A percentile compares a stretch with the other conserved stretches of the same genome.
phyloP scores from a whole-genome alignment of 2,797 vertebrate species.

The Poeciliopsis paucimaculata region DNA sequence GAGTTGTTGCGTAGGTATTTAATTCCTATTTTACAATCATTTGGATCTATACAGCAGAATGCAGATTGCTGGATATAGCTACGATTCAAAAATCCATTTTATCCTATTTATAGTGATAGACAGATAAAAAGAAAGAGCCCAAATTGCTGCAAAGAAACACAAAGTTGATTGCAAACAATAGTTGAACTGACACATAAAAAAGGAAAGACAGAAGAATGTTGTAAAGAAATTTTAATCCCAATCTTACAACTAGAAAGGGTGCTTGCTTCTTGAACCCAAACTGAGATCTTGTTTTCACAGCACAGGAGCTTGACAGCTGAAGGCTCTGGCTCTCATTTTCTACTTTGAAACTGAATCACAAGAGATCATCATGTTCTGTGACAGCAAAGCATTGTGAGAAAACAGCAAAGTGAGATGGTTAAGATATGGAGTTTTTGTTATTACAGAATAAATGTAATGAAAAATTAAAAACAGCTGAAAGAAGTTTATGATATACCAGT shows the following conservation, averaged over 20 bases:
- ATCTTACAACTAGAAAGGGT: conserved; percentile 1
- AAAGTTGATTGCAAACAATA: neutral
- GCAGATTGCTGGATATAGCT: neutral
- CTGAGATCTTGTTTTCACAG: conserved; percentile 8
- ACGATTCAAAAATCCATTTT: neutral
- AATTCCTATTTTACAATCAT: neutral
- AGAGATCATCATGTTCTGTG: neutral
- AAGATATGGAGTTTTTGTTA: neutral
- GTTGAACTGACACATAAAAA: neutral
- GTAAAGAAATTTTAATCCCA: neutral
- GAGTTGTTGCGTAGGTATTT: neutral
- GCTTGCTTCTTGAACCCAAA: conserved; percentile 10
- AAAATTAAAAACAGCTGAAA: neutral
- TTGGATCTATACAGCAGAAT: no score
- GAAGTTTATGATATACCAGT: neutral
- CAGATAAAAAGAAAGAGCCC: neutral
- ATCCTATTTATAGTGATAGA: neutral
- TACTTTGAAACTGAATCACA: neutral
- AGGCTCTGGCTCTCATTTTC: neutral
- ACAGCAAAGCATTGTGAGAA: neutral
- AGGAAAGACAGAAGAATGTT: neutral
- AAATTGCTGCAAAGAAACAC: neutral
- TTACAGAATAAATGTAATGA: neutral
- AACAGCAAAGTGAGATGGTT: neutral
- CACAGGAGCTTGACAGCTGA: conserved; percentile 2